Base-by-base conservation (phyloP, 2,888 invertebrate species). In the Drosophila emarginata region DNA sequence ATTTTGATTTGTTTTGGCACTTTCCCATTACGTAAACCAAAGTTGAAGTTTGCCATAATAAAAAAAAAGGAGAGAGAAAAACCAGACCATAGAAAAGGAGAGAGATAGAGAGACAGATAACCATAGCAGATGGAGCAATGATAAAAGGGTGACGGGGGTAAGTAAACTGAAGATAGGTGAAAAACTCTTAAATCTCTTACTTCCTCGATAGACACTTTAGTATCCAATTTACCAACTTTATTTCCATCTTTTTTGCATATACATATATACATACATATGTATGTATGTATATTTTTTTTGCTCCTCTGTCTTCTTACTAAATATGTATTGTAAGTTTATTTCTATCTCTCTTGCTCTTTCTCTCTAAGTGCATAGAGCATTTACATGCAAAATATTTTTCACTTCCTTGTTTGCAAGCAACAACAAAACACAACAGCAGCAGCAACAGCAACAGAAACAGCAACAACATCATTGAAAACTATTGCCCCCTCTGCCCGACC, bases 11-110 rank as follows among this genome's bases (percentile, higher is more conserved):
- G 65, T 64, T 69, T 81, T 71, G 62, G 50, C 82, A 80, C 83
- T 85, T 85, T 81, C 83, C 85, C 85, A 85, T 81, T 85, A 80
- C 85, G 82, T 80, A 85, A 81, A 82, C 76, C 77, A 70, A 70
- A 81, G 77, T 81, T 85, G 74, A 69, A 68, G 75, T 54, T 54
- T 54, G 54, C 54, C 54, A 54, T 54, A 67, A 61, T 5, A 32
- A 18, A 56, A 12, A 5, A 12, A 71, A 9, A 45, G 45, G 45
- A 45, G 21, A 45, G 45, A 45, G 45, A 45, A 45, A 45, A 45
- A 45, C 45, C 45, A 21, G 45, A 45, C 18, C 21, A 45, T 28
- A 79, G 39, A 53, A 14, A 23, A 0, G 15, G n/a, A 9, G 12
- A 6, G 15, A 9, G 26, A 37, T 1, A 37, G n/a, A 12, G n/a